Evolutionary conservation across 1,140 invertebrate genomes (phyloP), one percentile per base, ranked within the genome.

Genomic region (Riptortus pedestris): DNA sequence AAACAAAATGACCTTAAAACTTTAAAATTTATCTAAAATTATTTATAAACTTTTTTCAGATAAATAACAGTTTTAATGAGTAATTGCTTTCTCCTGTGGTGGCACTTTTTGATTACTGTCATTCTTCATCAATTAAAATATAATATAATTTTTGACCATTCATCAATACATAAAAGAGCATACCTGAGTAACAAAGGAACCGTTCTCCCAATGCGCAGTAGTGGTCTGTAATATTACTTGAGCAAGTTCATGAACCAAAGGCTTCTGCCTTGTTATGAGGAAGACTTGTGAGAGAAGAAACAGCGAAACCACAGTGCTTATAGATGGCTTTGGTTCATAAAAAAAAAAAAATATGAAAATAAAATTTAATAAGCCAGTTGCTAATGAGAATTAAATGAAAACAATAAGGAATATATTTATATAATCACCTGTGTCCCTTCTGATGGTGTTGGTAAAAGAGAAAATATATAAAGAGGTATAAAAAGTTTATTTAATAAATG

Each of bases 271-370:
- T 62, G 96, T 84, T 65, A 98, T 96, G 29, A 97, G 78, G 77
- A 96, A 97, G n/a, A 97, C 91, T 84, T 97, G 90, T 3, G 93
- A 96, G 45, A 97, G 75, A 45, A 98, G 76, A 78, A 94, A 98
- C 51, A 98, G 77, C 0, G 93, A 83, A 0, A 97, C 90, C 2
- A 96, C 89, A 62, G 88, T 87, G 64, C 91, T 93, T 0, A 93
- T 85, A 67, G 83, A 81, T 16, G 86, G 85, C 74, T 73, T 76
- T 11, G 47, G 43, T 52, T 76, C 75, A 74, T 77, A 64, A 57
- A 65, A 70, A 64, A 64, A 31, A 60, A 29, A 67, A 47, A 43
- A 60, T 28, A 59, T 31, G 2, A n/a, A 29, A 59, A 22, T 3
- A 33, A 59, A 5, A 59, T 31, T 59, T 58, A 2, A 24, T 51